Evolutionary conservation across 2,113 vertebrate species (phyloP).

Genomic region (Pyxicephalus adspersus): DNA sequence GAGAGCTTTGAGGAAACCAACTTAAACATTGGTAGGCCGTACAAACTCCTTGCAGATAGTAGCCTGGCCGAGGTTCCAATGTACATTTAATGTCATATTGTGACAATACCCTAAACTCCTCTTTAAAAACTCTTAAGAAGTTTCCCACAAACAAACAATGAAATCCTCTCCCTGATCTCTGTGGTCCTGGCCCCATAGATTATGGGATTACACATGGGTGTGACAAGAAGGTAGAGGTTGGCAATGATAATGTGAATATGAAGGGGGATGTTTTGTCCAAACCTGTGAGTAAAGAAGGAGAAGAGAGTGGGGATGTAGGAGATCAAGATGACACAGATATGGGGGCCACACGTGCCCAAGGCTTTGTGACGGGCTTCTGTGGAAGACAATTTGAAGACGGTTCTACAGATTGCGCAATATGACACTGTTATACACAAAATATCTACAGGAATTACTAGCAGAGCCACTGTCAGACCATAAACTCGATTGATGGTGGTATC

Average conservation of each 20-base stretch:
- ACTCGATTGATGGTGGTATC: constrained; percentile 23
- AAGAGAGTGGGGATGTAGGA: constrained; percentile 15
- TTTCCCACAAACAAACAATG: not conserved
- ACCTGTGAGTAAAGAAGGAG: constrained; percentile 24
- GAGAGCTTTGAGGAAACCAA: too few relatives aligned
- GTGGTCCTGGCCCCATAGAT: constrained; percentile 29
- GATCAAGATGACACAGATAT: constrained; percentile 1
- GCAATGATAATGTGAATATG: constrained; percentile 15
- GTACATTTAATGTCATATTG: too few relatives aligned
- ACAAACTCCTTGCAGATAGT: too few relatives aligned
- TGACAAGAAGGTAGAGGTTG: constrained; percentile 26
- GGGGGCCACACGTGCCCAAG: constrained; percentile 25
- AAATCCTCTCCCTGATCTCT: constrained; percentile 14
- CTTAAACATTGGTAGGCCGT: too few relatives aligned
- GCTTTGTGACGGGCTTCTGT: constrained; percentile 3
- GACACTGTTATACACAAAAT: not conserved
- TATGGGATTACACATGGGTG: constrained; percentile 25
- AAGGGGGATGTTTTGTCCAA: constrained; percentile 8
- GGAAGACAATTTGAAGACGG: not conserved
- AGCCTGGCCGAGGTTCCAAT: too few relatives aligned
- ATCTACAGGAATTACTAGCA: too few relatives aligned
- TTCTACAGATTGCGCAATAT: not conserved
- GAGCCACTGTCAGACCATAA: constrained; percentile 1
- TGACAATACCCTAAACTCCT: too few relatives aligned
- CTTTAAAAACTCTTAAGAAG: too few relatives aligned